Percentiles rank a stretch among this genome's conserved stretches.
These are phyloP conservation scores for Frieseomelitta varia DNA, from an alignment of 1,140 invertebrate genomes.

Conservation along the genomic window DNA sequence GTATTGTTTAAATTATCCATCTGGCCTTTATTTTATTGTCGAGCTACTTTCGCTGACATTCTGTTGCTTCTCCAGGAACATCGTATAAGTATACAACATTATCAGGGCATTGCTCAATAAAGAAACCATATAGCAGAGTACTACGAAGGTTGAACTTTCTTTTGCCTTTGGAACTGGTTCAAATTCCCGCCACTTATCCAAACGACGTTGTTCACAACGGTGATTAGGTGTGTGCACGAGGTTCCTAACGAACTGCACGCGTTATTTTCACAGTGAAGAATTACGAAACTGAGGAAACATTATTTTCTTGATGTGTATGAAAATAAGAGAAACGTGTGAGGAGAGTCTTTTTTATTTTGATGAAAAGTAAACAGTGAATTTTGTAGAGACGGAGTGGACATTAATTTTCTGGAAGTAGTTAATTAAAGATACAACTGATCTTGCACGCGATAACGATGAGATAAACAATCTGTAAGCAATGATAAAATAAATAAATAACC, in stretches of 20 bases:
- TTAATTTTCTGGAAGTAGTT: no score
- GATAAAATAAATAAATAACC: no score
- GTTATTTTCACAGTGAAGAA: not conserved
- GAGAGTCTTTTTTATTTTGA: no score
- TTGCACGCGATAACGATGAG: no score
- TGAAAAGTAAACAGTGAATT: no score
- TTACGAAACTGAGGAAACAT: not conserved
- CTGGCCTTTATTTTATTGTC: constrained; percentile 32
- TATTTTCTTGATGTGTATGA: not conserved
- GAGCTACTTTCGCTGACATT: constrained; percentile 25
- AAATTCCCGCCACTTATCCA: not conserved
- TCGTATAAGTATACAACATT: constrained; percentile 21
- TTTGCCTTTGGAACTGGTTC: not conserved
- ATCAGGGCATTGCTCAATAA: constrained; percentile 22
- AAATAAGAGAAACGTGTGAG: not conserved
- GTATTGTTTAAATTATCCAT: not conserved
- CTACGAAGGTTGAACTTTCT: constrained; percentile 13
- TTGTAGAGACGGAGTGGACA: no score
- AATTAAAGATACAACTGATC: no score
- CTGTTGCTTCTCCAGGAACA: constrained; percentile 6
- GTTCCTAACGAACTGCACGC: not conserved
- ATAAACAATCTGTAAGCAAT: no score
- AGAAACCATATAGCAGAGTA: constrained; percentile 10
- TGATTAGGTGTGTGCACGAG: not conserved
- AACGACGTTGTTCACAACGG: not conserved